Evolutionary conservation across 2,797 vertebrate species (phyloP), one percentile per base, ranked within the genome.

Genomic region (Aldrovandia affinis): DNA sequence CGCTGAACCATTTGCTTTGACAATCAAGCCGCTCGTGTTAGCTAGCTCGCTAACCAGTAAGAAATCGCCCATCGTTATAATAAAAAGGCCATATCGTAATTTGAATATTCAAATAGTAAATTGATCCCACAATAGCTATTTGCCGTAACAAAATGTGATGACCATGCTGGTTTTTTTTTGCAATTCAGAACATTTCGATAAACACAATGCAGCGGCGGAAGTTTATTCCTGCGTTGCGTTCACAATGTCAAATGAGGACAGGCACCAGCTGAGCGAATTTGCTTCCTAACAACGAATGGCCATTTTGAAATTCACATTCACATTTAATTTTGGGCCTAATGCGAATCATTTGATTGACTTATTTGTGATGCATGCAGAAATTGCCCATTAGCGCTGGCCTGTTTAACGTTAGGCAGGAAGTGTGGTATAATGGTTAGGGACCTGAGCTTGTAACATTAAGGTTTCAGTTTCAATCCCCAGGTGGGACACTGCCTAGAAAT

Each of bases 241-340:
- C 73, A n/a, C 73, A 77, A n/a, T 44, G 73, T 77, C 73, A 47
- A 44, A 77, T n/a, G 73, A 47, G 73, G 73, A 77, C 73, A 47
- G 25, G 73, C 39, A 4, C 22, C 42, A n/a, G 39, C 70, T 44
- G 70, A 44, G 39, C 15, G 39, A 22, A 77, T 18, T 9, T 22
- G 39, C 73, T 47, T 77, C 73, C 42, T 25, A 44, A 20, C 39
- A 77, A 70, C 73, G 73, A 77, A 44, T 22, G 5, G 42, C 73
- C 73, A 44, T 77, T 77, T 77, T 77, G 73, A 28, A 65, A 30
- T 28, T 14, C 18, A 20, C 55, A 20, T 57, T 15, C 18, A 10
- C 15, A 14, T 57, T 57, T 20, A 57, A 14, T 57, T 15, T 15
- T 57, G 2, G 55, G 12, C 12, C 18, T 57, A 57, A 15, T 14